Base-by-base conservation (phyloP, 2,797 vertebrate species). In the Hephaestus fuliginosus region DNA sequence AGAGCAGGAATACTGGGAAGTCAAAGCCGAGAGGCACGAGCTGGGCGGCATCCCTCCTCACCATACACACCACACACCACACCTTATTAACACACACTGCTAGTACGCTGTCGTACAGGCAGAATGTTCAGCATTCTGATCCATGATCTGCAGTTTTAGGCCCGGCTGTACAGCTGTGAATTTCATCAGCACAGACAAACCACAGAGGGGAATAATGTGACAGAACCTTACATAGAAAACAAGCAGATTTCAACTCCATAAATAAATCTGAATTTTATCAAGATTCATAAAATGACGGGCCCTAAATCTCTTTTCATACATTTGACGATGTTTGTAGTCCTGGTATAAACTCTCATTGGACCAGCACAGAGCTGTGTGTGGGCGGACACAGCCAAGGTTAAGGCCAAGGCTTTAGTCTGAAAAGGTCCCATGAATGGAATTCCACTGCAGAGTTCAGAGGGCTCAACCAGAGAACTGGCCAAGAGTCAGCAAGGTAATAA, bases 401-500 rank as follows among this genome's bases (percentile, higher is more conserved):
- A 3, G 1, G 36, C 43, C 14, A 11, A 78, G 49, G 56, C 25
- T 78, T 75, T 67, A 74, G 77, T 81, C 67, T 78, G 56, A 46
- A 84, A 61, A 78, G 7, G 70, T 53, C 17, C 61, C 66, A 76
- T 86, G 76, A 81, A 84, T 78, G 78, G 61, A 84, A 89, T 82
- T 69, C 81, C 76, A 64, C 48, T 13, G 2, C 67, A 10, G 56
- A 81, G 62, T 72, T 78, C 83, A 77, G 75, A 70, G 39, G 60
- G 83, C 69, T 88, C 52, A 73, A 39, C 62, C 28, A 12, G 58
- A 9, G n/a, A 78, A 56, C 14, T 46, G 52, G 67, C 67, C 33
- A 73, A 64, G 72, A 86, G 76, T 81, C 84, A 82, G 51, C 18
- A 48, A n/a, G 12, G 9, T 56, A 57, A 28, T 71, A 62, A 85